phyloP scores from a whole-genome alignment of 2,113 vertebrate genomes.

The Oncorhynchus clarkii region DNA sequence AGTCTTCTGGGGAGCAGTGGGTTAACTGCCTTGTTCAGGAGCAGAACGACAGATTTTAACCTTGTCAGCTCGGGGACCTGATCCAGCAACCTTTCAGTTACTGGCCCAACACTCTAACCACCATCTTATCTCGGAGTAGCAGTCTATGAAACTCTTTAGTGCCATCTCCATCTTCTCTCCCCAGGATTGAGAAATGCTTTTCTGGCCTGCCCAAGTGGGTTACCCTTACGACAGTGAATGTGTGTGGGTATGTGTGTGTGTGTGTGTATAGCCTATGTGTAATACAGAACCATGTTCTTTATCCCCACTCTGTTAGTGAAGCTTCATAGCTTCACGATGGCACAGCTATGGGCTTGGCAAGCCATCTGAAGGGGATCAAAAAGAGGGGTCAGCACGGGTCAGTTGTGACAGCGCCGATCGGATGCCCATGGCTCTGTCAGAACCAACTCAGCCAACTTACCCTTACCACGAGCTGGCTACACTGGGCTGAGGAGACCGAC shows the following conservation, averaged over 20 bases:
- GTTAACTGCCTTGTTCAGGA: too few species aligned
- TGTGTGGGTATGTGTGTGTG: neutral
- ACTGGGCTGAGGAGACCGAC: neutral
- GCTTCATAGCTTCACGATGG: too few species aligned
- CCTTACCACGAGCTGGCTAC: neutral
- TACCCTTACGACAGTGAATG: neutral
- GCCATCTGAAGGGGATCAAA: neutral
- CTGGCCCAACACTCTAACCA: too few species aligned
- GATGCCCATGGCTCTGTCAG: neutral
- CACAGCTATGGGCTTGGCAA: too few species aligned
- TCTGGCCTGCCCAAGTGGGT: neutral
- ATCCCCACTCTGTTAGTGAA: neutral
- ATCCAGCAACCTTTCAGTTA: too few species aligned
- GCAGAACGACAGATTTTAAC: too few species aligned
- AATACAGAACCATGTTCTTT: neutral
- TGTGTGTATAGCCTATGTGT: neutral
- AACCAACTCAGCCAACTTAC: neutral
- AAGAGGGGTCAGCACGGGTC: neutral
- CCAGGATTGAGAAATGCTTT: too few species aligned
- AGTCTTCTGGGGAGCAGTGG: too few species aligned
- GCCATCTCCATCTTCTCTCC: too few species aligned
- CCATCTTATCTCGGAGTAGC: too few species aligned
- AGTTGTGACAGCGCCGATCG: neutral
- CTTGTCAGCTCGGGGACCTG: too few species aligned
- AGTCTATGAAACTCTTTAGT: too few species aligned